Evolutionary conservation across 1,140 invertebrate species (phyloP).

Genomic region (Drosophila sp.): DNA sequence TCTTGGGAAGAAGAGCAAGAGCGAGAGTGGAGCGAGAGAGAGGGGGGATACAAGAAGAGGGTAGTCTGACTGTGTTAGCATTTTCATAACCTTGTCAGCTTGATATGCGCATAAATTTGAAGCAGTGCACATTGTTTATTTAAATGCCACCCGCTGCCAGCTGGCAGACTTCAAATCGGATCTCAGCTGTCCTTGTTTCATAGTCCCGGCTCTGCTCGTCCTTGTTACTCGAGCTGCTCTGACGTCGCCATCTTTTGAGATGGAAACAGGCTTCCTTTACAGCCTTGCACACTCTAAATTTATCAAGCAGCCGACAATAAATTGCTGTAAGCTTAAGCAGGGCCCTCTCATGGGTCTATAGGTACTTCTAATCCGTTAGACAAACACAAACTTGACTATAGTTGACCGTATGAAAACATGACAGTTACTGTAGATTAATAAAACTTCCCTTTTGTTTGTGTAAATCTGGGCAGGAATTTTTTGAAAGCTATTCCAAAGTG

Average conservation of each 20-base stretch:
- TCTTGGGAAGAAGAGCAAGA: too few species aligned
- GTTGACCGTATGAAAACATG: constrained; percentile 6
- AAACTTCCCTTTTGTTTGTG: neutral
- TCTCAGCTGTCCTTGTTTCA: constrained; percentile 20
- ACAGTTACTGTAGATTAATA: neutral
- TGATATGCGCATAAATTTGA: constrained; percentile 82
- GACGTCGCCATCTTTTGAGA: neutral
- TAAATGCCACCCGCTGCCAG: constrained; percentile 66
- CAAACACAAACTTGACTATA: neutral
- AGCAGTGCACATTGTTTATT: constrained; percentile 81
- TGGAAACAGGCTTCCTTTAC: constrained; percentile 7
- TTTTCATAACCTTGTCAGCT: constrained; percentile 82
- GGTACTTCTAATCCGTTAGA: constrained; percentile 9
- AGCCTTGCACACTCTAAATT: constrained; percentile 9
- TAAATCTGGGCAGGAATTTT: neutral
- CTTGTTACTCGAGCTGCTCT: neutral
- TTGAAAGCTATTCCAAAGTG: neutral
- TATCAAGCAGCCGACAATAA: constrained; percentile 31
- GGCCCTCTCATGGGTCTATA: neutral
- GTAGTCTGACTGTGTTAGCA: constrained; percentile 67
- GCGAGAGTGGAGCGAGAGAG: constrained; percentile 1
- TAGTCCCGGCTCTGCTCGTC: neutral
- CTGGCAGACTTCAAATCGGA: constrained; percentile 37
- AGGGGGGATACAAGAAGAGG: neutral
- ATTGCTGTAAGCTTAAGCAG: constrained; percentile 20